These are phyloP conservation scores for Peromyscus melanophrys DNA, from an alignment of 2,797 vertebrate species.

Conservation along the genomic window DNA sequence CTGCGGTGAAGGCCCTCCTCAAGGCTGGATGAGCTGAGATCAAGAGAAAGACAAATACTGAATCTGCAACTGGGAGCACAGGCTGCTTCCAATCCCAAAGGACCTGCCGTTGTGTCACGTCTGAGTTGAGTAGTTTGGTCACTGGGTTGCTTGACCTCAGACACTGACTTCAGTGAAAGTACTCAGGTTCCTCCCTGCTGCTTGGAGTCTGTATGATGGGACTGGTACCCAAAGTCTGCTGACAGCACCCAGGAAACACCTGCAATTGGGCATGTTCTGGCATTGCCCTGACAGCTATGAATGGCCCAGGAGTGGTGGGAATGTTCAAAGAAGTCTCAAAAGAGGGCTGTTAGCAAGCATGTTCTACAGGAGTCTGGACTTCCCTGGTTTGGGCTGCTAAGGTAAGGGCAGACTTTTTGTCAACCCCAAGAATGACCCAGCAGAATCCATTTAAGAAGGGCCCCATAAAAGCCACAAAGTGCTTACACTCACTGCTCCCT, in stretches of 20 bases:
- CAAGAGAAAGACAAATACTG: neutral
- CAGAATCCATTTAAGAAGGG: neutral
- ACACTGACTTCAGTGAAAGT: neutral
- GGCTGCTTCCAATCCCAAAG: neutral
- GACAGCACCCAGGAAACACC: neutral
- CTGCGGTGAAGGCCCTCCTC: neutral
- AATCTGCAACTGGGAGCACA: neutral
- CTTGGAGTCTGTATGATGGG: neutral
- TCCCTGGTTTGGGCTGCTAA: neutral
- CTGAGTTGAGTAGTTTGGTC: neutral
- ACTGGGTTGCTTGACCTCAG: neutral
- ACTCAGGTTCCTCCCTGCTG: neutral
- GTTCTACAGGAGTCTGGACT: neutral
- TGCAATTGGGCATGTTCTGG: too few species aligned
- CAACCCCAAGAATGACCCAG: neutral
- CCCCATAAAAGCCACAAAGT: neutral
- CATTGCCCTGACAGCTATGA: neutral
- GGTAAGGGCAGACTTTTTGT: neutral
- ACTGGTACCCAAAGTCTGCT: neutral
- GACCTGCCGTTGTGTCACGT: neutral
- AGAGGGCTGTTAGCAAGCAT: neutral
- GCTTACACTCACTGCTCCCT: neutral
- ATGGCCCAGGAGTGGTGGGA: neutral
- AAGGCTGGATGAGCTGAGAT: neutral
- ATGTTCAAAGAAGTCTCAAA: neutral